Percentiles rank a stretch among this genome's conserved stretches.
phyloP scores from a whole-genome alignment of 2,113 vertebrate genomes.

The Platichthys stellatus region DNA sequence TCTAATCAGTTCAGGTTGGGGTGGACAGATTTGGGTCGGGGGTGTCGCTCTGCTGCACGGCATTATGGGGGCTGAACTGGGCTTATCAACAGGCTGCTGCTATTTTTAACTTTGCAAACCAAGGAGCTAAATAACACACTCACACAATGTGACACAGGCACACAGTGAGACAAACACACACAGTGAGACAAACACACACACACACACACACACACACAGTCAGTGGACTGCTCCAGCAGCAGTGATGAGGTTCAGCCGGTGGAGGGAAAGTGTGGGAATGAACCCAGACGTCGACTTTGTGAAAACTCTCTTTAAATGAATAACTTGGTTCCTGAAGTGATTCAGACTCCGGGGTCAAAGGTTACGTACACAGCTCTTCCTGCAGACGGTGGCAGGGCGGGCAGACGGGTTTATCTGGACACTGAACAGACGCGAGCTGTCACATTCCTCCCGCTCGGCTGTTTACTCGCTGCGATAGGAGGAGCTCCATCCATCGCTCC shows the following conservation, averaged over 20 bases:
- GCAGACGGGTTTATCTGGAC: slow-evolving; percentile 38
- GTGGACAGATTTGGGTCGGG: slow-evolving; percentile 31
- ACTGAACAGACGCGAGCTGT: slow-evolving; percentile 24
- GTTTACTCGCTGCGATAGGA: slow-evolving; percentile 24
- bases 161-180: not conserved
- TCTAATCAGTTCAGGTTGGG: slow-evolving; percentile 14
- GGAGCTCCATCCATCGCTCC: slow-evolving; percentile 21
- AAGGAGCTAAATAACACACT: not conserved
- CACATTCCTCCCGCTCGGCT: slow-evolving; percentile 28
- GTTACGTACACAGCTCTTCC: not conserved
- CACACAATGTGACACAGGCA: not conserved
- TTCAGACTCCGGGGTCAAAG: not conserved
- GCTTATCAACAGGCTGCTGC: slow-evolving; percentile 49
- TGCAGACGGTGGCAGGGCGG: not conserved
- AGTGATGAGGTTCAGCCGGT: not conserved
- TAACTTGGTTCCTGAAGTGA: not conserved
- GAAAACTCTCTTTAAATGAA: not conserved
- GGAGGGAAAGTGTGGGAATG: not conserved
- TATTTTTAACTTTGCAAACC: slow-evolving; percentile 44
- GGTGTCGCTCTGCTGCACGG: slow-evolving; percentile 21
- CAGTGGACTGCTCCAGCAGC: not conserved
- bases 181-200: not conserved
- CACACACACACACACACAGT: slow-evolving; percentile 1
- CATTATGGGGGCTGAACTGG: slow-evolving; percentile 38
- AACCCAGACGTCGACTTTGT: not conserved